phyloP scores from a whole-genome alignment of 2,113 vertebrate species.

The Mus spicilegus region DNA sequence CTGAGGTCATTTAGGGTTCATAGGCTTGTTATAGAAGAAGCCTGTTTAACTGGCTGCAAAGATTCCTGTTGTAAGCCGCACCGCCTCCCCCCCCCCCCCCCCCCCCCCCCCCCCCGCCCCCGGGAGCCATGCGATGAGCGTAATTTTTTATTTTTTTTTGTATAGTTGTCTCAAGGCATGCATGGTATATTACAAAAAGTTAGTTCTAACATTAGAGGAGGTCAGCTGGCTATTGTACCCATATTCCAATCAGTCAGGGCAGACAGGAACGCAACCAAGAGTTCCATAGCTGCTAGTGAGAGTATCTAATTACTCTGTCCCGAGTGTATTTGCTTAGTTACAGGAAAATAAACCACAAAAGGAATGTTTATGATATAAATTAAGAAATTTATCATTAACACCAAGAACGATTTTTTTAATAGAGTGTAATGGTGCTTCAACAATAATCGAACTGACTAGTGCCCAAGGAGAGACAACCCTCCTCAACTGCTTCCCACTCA shows the following conservation, averaged over 20 bases:
- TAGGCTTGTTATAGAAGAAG: not conserved
- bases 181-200: not conserved
- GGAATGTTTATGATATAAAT: not conserved
- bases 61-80: not conserved
- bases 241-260: not conserved
- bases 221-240: not conserved
- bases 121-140: too few species aligned
- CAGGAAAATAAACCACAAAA: not conserved
- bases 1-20: not conserved
- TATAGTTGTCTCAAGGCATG: not conserved
- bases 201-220: too few species aligned
- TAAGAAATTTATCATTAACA: not conserved
- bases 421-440: not conserved
- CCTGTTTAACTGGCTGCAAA: too few species aligned
- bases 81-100: too few species aligned
- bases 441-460: not conserved
- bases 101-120: rapidly evolving
- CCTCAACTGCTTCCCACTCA: not conserved
- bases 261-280: not conserved
- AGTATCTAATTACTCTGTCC: not conserved
- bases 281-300: not conserved
- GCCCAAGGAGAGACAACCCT: not conserved
- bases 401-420: not conserved
- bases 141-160: not conserved
- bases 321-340: not conserved